Percentiles rank a stretch among this genome's conserved stretches.
Evolutionary conservation across 1,140 invertebrate genomes (phyloP).

Genomic region (Sitodiplosis mosellana): DNA sequence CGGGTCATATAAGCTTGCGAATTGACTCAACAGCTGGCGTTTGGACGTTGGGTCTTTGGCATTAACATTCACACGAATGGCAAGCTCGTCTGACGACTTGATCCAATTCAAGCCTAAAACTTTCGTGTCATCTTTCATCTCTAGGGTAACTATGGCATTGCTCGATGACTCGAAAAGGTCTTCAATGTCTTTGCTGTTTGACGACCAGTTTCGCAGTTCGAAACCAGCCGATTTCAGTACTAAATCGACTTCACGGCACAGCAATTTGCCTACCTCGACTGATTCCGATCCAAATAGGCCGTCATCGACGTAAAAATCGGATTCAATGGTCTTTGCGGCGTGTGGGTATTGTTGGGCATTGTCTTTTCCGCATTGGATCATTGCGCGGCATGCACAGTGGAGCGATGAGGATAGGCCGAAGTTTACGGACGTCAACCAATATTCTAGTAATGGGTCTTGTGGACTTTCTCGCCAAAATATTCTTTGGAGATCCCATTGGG

Average conservation of each 20-base stretch:
- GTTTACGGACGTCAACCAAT: background rate
- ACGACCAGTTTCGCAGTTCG: background rate
- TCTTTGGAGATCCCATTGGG: background rate
- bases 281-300: background rate
- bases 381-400: background rate
- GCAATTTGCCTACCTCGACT: background rate
- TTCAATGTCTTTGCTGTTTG: background rate
- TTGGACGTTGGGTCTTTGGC: slow-evolving; percentile 8
- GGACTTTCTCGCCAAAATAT: background rate
- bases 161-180: background rate
- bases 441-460: background rate
- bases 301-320: background rate
- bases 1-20: slow-evolving; percentile 21
- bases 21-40: slow-evolving; percentile 13
- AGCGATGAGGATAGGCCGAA: background rate
- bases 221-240: background rate
- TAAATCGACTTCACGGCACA: background rate
- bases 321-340: background rate
- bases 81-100: background rate
- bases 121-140: background rate
- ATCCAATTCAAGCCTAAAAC: background rate
- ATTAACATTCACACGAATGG: background rate
- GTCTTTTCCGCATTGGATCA: background rate
- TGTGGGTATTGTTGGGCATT: background rate
- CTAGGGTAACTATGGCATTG: background rate